Conservation (phyloP, 2,113 vertebrate species). For the Anhinga anhinga region DNA sequence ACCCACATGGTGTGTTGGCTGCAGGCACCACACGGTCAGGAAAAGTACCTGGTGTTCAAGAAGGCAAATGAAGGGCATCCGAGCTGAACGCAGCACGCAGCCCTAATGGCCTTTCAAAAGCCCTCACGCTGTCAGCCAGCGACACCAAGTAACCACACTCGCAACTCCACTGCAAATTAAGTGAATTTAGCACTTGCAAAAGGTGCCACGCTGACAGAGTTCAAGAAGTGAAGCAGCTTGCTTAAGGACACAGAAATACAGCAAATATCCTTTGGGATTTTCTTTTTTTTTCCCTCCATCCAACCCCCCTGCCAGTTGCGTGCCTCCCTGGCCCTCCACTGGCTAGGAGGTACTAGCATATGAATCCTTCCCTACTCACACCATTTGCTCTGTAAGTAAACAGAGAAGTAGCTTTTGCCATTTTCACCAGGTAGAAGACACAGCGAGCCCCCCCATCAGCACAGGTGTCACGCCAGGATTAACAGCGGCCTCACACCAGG, state of each 20-base stretch:
- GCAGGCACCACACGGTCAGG: not conserved
- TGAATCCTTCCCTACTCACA: not conserved
- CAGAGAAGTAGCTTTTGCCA: not conserved
- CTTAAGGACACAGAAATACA: not conserved
- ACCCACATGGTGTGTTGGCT: accelerated
- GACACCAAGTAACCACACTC: not conserved
- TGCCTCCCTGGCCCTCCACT: not conserved
- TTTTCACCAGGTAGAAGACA: not conserved
- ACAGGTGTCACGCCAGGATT: not conserved
- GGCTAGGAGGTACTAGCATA: not conserved
- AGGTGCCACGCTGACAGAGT: not conserved
- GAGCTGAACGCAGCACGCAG: accelerated
- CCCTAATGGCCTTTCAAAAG: not conserved
- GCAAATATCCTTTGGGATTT: accelerated
- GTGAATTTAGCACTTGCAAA: not conserved
- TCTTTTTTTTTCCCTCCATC: too few relatives aligned
- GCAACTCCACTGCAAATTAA: not conserved
- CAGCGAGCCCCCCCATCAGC: not conserved
- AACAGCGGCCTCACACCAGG: not conserved
- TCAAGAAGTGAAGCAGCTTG: not conserved
- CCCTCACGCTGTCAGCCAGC: not conserved
- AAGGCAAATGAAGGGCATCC: not conserved
- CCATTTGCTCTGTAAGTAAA: not conserved
- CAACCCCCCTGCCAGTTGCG: accelerated
- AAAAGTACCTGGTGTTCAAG: not conserved